Evolutionary conservation across 2,113 vertebrate species (phyloP).

Genomic region (Mungos mungo): DNA sequence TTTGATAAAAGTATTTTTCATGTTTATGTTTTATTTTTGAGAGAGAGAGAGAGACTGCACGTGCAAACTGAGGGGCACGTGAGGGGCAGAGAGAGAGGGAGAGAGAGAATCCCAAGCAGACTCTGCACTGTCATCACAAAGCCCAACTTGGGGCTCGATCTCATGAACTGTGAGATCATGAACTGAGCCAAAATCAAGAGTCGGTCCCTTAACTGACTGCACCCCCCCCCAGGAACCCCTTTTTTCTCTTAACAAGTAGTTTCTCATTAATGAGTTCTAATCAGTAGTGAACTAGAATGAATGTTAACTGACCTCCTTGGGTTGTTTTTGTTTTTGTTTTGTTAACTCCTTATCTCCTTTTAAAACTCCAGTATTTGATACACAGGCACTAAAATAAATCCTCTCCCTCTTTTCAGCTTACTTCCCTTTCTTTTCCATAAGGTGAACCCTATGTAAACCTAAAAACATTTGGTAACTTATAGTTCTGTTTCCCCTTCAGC

Average conservation of each 20-base stretch:
- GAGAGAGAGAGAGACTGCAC: too few relatives aligned
- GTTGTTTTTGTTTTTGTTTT: neutral
- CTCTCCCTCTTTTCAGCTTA: neutral
- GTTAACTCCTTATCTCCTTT: neutral
- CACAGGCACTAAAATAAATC: neutral
- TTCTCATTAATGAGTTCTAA: neutral
- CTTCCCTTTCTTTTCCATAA: conserved; percentile 1
- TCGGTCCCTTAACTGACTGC: too few relatives aligned
- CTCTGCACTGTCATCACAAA: too few relatives aligned
- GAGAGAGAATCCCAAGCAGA: too few relatives aligned
- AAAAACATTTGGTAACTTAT: conserved; percentile 48
- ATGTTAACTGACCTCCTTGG: neutral
- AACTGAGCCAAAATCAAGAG: too few relatives aligned
- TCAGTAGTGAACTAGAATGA: neutral
- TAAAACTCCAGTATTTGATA: neutral
- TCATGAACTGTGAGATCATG: too few relatives aligned
- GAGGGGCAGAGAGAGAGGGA: too few relatives aligned
- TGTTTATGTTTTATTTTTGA: too few relatives aligned
- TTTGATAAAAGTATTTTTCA: neutral
- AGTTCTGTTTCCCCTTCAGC: neutral
- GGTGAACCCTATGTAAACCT: conserved; percentile 46
- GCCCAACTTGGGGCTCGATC: too few relatives aligned
- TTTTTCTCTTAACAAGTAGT: neutral
- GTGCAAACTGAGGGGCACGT: too few relatives aligned
- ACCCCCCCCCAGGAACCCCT: too few relatives aligned